Conservation (phyloP, 2,888 invertebrate genomes). For the Ophioninae sp. region DNA sequence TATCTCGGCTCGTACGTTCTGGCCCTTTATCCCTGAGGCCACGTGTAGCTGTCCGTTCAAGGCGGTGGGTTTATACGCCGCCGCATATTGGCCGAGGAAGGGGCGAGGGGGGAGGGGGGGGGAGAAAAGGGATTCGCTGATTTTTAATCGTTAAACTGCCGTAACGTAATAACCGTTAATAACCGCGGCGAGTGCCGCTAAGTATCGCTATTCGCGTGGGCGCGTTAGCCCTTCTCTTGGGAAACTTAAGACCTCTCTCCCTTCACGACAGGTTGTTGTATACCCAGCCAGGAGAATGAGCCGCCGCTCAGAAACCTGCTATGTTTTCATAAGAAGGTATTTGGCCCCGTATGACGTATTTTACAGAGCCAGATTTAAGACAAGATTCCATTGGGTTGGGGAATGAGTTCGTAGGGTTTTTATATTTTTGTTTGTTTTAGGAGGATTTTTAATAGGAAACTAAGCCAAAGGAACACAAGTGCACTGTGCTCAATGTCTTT, state of each 20-base stretch:
- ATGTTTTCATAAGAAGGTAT: not conserved
- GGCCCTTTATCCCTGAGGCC: constrained; percentile 32
- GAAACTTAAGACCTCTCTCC: constrained; percentile 51
- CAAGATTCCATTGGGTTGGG: not conserved
- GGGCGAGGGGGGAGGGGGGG: not conserved
- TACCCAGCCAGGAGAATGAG: constrained; percentile 4
- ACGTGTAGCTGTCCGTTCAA: constrained; percentile 25
- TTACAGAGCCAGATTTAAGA: not conserved
- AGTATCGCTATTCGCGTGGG: constrained; percentile 73
- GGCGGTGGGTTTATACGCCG: constrained; percentile 36
- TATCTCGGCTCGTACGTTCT: constrained; percentile 14
- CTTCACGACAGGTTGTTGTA: constrained; percentile 60
- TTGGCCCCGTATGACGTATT: constrained; percentile 17
- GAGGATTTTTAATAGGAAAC: no score
- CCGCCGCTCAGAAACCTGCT: not conserved
- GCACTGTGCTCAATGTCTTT: no score
- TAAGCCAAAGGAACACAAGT: no score
- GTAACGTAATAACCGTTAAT: constrained; percentile 75
- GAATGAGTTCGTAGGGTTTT: no score
- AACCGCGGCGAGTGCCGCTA: constrained; percentile 72
- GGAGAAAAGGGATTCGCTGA: constrained; percentile 40
- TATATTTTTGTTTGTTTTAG: no score
- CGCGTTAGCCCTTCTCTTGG: constrained; percentile 51
- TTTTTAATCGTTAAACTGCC: constrained; percentile 66
- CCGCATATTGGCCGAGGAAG: constrained; percentile 7